Conservation (phyloP, 2,888 invertebrate genomes). For the Platerodrilus igneus region DNA sequence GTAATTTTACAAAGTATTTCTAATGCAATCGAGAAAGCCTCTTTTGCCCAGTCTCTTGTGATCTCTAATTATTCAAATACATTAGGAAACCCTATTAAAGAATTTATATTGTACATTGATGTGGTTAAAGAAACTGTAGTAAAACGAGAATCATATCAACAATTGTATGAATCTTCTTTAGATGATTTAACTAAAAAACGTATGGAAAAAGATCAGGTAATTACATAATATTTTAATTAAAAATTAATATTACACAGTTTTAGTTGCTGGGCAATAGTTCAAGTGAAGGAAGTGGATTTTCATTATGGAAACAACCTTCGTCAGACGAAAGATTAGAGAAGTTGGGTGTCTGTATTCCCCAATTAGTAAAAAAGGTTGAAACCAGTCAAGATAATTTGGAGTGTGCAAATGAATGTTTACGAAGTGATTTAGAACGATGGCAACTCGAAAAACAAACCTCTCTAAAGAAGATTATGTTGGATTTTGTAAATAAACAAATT, state of each 20-base stretch:
- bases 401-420: conserved; percentile 63
- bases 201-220: conserved; percentile 59
- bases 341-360: conserved; percentile 49
- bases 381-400: conserved; percentile 59
- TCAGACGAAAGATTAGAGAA: conserved; percentile 55
- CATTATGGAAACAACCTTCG: conserved; percentile 58
- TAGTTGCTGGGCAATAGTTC: conserved; percentile 25
- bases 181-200: conserved; percentile 60
- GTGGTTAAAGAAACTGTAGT: conserved; percentile 62
- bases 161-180: conserved; percentile 58
- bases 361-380: conserved; percentile 52
- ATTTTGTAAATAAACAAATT: conserved; percentile 62
- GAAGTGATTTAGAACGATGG: conserved; percentile 66
- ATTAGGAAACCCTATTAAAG: conserved; percentile 51
- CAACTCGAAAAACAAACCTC: conserved; percentile 60
- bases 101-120: conserved; percentile 63
- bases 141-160: conserved; percentile 61
- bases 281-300: conserved; percentile 40
- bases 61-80: conserved; percentile 45
- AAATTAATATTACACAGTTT: conserved; percentile 5
- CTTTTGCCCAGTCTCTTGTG: conserved; percentile 51
- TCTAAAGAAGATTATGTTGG: conserved; percentile 57
- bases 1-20: conserved; percentile 48
- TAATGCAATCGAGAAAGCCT: conserved; percentile 50
- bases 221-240: conserved; percentile 7